Evolutionary conservation across 2,888 invertebrate species (phyloP).

Genomic region (Oscheius myriophilus): DNA sequence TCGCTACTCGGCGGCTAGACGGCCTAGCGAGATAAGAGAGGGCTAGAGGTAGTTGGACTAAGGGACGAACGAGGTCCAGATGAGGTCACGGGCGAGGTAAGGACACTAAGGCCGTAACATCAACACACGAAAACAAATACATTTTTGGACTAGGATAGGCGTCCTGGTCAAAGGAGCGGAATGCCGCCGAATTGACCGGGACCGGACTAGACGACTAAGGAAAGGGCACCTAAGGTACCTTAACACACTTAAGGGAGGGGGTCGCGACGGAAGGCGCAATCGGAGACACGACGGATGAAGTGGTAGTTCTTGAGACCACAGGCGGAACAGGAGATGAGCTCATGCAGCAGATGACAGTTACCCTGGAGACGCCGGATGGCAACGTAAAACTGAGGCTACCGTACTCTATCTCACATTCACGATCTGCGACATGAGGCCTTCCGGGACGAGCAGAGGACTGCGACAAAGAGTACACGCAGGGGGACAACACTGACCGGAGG

Average conservation of each 20-base stretch:
- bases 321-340: constrained; percentile 44
- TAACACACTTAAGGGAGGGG: background rate
- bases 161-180: too few relatives aligned
- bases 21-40: too few relatives aligned
- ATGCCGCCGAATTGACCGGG: too few relatives aligned
- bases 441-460: constrained; percentile 43
- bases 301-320: constrained; percentile 49
- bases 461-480: constrained; percentile 44
- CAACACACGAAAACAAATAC: too few relatives aligned
- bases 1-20: too few relatives aligned
- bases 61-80: too few relatives aligned
- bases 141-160: too few relatives aligned
- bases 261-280: constrained; percentile 18
- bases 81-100: too few relatives aligned
- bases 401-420: constrained; percentile 36
- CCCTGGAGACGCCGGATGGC: constrained; percentile 39
- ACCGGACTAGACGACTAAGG: too few relatives aligned
- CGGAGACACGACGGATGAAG: constrained; percentile 28
- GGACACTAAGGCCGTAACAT: too few relatives aligned
- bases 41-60: too few relatives aligned
- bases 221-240: too few relatives aligned
- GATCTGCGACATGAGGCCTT: constrained; percentile 43
- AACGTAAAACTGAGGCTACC: background rate
- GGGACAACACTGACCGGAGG: constrained; percentile 81
- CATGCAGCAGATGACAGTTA: constrained; percentile 49